These are phyloP conservation scores for Ivindomyrus marchei DNA, from an alignment of 2,113 vertebrate species.

Conservation along the genomic window DNA sequence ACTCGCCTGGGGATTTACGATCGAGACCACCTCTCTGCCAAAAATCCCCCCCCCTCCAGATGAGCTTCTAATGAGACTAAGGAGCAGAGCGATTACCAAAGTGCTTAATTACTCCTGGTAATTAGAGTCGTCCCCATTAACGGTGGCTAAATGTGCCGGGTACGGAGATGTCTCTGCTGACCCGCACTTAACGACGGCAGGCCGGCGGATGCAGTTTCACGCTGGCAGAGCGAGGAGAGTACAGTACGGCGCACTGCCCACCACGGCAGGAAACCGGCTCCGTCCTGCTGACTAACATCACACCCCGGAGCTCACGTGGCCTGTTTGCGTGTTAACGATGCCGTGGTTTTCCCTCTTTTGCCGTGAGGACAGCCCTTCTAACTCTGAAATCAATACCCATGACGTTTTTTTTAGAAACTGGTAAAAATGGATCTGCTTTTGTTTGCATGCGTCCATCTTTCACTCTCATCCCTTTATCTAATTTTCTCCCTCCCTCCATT, in stretches of 20 bases:
- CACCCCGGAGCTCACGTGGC: neutral
- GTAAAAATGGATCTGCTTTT: neutral
- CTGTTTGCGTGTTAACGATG: slow-evolving; percentile 59
- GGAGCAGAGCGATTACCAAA: neutral
- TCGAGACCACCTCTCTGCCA: slow-evolving; percentile 14
- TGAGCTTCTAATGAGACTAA: slow-evolving; percentile 15
- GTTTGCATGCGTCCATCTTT: neutral
- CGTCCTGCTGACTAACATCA: neutral
- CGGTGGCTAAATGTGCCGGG: neutral
- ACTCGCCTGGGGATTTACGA: slow-evolving; percentile 9
- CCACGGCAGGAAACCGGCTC: neutral
- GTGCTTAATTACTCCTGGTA: slow-evolving; percentile 15
- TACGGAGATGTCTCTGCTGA: neutral
- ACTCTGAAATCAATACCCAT: neutral
- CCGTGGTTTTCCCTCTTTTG: neutral
- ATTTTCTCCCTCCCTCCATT: slow-evolving; percentile 3
- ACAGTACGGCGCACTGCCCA: neutral
- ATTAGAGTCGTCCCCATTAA: neutral
- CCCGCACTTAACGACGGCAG: neutral
- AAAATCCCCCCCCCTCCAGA: neutral
- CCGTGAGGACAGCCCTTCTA: neutral
- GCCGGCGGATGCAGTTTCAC: neutral
- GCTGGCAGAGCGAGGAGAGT: neutral
- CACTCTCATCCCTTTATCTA: slow-evolving; percentile 10
- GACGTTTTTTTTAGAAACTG: neutral